A percentile compares a stretch with the other conserved stretches of the same genome.
These are phyloP conservation scores for Conus ventricosus DNA, from an alignment of 1,140 invertebrate species.

Conservation along the genomic window DNA sequence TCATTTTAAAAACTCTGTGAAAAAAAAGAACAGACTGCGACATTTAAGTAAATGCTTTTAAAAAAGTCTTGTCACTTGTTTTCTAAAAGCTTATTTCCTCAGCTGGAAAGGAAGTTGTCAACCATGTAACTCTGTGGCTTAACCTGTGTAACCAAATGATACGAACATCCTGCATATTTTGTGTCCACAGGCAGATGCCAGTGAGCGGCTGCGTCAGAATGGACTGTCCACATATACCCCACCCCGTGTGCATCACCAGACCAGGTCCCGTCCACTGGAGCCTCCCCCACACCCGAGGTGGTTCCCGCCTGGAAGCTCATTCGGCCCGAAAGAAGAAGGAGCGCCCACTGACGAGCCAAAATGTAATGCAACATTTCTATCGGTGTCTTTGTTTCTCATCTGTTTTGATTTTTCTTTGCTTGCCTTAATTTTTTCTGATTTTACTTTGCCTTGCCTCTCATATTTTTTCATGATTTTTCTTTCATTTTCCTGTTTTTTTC, in stretches of 20 bases:
- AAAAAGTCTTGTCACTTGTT: too few relatives aligned
- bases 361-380: constrained; percentile 48
- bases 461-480: too few relatives aligned
- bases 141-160: too few relatives aligned
- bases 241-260: constrained; percentile 73
- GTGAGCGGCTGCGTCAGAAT: constrained; percentile 71
- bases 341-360: constrained; percentile 71
- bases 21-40: too few relatives aligned
- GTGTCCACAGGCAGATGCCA: constrained; percentile 67
- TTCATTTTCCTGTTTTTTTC: too few relatives aligned
- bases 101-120: too few relatives aligned
- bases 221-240: constrained; percentile 72
- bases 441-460: too few relatives aligned
- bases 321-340: constrained; percentile 69
- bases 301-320: constrained; percentile 75
- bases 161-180: neutral
- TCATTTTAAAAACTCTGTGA: too few relatives aligned
- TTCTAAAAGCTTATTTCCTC: too few relatives aligned
- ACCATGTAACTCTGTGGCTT: too few relatives aligned
- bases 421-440: too few relatives aligned
- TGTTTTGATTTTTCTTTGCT: neutral
- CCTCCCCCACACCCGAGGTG: constrained; percentile 69
- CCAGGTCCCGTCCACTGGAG: constrained; percentile 70
- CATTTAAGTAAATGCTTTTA: too few relatives aligned
- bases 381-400: neutral